Base-by-base conservation (phyloP, 2,888 invertebrate species). In the Leucania comma region DNA sequence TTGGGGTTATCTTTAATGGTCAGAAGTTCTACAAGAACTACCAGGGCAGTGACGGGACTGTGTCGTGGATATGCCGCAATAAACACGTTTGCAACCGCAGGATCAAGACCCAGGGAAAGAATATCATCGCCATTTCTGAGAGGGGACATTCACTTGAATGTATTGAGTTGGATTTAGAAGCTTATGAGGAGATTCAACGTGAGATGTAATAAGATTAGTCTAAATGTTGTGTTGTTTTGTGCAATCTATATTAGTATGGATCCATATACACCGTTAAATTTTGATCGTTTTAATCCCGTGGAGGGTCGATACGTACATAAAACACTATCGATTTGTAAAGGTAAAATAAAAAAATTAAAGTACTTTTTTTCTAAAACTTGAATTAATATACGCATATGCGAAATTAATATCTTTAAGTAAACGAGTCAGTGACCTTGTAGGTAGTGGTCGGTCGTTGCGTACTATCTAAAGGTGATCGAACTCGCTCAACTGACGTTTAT, bases 21-120 rank as follows among this genome's bases (percentile, higher is more conserved):
- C 72, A 81, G 38, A 84, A 72, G 56, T 88, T 82, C 61, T 82
- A 88, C 69, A 88, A 85, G 72, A 89, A 88, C 68, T 89, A 88
- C 46, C 67, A 75, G 32, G 83, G 85, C 0, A 78, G 63, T 26
- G 74, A 70, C 8, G 76, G 69, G 0, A 35, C 74, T 22, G 77
- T 86, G 26, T 87, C 87, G 6, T 87, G 87, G 86, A 70, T 76
- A 26, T 86, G 87, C 57, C 73, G 61, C 54, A 85, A 85, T 50
- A 79, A 75, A 61, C 67, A 72, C 9, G 65, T 88, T 32, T 83
- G 79, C 32, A 82, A 81, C 38, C 77, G 74, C 29, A 81, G 84
- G 26, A 63, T 83, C 12, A 83, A 80, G 56, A 80, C 83, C 1
- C 42, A 42, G 10, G 73, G 69, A 9, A 10, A 48, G 12, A 24